Evolutionary conservation across 2,797 vertebrate genomes (phyloP), one percentile per base, ranked within the genome.

Genomic region (Syngnathus rostellatus): DNA sequence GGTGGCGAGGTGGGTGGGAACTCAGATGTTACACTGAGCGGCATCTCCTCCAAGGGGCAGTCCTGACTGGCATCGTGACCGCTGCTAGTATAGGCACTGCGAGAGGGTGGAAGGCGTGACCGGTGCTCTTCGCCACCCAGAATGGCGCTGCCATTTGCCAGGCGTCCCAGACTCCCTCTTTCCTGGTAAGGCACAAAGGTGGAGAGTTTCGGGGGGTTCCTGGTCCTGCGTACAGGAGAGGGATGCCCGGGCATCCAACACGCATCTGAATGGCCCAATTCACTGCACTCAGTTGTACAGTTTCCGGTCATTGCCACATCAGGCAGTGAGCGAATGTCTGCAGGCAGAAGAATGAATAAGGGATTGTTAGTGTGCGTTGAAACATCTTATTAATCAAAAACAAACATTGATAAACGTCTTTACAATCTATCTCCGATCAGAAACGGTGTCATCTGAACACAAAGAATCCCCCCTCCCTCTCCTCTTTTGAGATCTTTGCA

Each of bases 141-240:
- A 90, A 94, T 94, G 89, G 94, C 94, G 82, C 92, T 95, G 86
- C 96, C 95, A 50, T 96, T 95, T 66, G 94, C 94, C 87, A 96
- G 93, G 85, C 94, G 96, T 83, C 97, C 96, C 91, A 97, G 93
- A 88, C 94, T 96, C 91, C 94, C 95, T 91, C 95, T 94, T 90
- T 99, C 97, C 93, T 99, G 96, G 93, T 98, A 99, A 99, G 96
- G 97, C 97, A 99, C 96, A 90, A 99, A 99, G 90, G 97, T 99
- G 90, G 97, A 98, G 91, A 99, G 96, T 94, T 98, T 98, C 86
- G 97, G 96, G 88, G 92, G 92, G 76, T 94, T 97, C 92, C 95
- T 95, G 87, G 93, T 92, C 93, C 97, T 96, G 87, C 94, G 95
- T 76, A 93, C 92, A 21, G 96, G 97, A 81, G 96, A 98, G 64